Evolutionary conservation across 2,113 vertebrate genomes (phyloP), one percentile per base, ranked within the genome.

Genomic region (Cichladusa arquata): DNA sequence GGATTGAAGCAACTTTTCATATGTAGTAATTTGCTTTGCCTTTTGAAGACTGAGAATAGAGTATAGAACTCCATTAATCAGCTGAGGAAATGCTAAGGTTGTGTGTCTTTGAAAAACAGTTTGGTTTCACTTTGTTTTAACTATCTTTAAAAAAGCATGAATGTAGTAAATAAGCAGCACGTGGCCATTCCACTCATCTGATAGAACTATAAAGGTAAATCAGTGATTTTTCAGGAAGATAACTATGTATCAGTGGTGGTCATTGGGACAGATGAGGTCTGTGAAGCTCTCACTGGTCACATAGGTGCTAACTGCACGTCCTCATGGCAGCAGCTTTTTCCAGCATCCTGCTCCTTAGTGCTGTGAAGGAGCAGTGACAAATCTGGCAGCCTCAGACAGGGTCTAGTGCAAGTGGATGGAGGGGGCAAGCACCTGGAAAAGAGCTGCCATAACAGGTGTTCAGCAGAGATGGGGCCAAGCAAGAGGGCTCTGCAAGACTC

Each of bases 31-130:
- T 90, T 94, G n/a, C 57, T 97, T 93, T 95, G 45, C 47, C 70
- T 84, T 93, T 90, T 93, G 81, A 88, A 94, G 95, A 82, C 58
- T 86, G 56, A 96, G 88, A 69, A 23, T 69, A 51, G 44, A 65
- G 40, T 57, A 45, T 48, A 74, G 60, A 72, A 42, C 58, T 95
- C 51, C 18, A 8, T 67, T 90, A 93, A 42, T 91, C 64, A 90
- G 5, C 25, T 76, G 79, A 79, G 47, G 82, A 22, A 85, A 67
- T 57, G 9, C 38, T 74, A 38, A 88, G 19, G 42, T 84, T 66
- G 81, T 12, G 2, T 92, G 67, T 53, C 77, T 86, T 80, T 80
- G 61, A 54, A 86, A 92, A 60, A 12, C 40, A 33, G 65, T 77
- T 93, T 36, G 40, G 28, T 84, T 92, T 76, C 36, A 13, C 36